A percentile compares a stretch with the other conserved stretches of the same genome.
phyloP scores from a whole-genome alignment of 2,797 vertebrate species.

The Tauraco hartlaubi region DNA sequence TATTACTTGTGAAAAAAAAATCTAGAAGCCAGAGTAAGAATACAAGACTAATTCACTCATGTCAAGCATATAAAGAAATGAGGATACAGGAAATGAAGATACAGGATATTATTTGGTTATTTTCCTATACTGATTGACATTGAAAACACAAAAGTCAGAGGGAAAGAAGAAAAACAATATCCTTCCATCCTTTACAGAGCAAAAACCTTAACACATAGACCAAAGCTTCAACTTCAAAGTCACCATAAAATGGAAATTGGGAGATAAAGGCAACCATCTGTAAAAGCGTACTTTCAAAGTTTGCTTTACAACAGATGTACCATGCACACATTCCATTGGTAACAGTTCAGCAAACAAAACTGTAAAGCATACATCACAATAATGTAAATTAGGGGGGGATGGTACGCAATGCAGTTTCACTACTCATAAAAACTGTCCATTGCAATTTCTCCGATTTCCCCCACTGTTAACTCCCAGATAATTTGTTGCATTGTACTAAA shows the following conservation, averaged over 20 bases:
- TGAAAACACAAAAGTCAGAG: slow-evolving; percentile 2
- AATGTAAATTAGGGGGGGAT: not conserved
- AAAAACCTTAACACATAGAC: not conserved
- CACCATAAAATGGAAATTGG: not conserved
- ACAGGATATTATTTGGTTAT: not conserved
- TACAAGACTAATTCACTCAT: not conserved
- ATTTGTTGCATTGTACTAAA: not conserved
- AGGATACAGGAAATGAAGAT: not conserved
- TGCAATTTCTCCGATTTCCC: not conserved
- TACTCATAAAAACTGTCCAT: not conserved
- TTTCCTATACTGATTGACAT: not conserved
- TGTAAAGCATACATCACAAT: not conserved
- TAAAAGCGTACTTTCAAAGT: not conserved
- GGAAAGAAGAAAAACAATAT: not conserved
- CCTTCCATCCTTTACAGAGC: not conserved
- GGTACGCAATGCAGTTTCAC: not conserved
- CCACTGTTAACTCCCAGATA: not conserved
- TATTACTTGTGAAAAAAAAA: not conserved
- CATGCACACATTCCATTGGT: not conserved
- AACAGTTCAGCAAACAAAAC: not conserved
- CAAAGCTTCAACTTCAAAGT: slow-evolving; percentile 39
- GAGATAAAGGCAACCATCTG: not conserved
- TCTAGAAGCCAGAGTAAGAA: not conserved
- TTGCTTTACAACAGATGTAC: not conserved
- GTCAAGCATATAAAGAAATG: not conserved